Evolutionary conservation across 2,888 invertebrate species (phyloP).

Genomic region (Orchestes rusci): DNA sequence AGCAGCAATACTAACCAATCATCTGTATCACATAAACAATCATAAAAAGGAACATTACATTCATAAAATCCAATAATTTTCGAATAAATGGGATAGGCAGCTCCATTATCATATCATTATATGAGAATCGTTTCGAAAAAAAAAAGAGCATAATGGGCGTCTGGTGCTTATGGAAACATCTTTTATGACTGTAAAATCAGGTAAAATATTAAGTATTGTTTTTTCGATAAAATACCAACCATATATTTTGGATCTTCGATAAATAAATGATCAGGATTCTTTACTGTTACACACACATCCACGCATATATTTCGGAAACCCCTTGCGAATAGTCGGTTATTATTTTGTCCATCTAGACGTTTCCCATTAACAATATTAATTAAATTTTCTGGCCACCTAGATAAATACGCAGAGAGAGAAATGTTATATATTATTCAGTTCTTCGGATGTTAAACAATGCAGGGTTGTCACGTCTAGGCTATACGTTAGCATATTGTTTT

Average conservation of each 20-base stretch:
- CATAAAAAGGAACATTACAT: constrained; percentile 44
- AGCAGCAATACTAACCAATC: constrained; percentile 43
- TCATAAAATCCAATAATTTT: constrained; percentile 44
- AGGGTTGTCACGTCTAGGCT: too few relatives aligned
- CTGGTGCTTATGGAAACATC: constrained; percentile 17
- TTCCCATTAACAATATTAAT: constrained; percentile 41
- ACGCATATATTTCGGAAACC: constrained; percentile 29
- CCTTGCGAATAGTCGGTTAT: constrained; percentile 33
- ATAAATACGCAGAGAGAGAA: constrained; percentile 34
- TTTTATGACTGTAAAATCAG: constrained; percentile 18
- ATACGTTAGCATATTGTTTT: too few relatives aligned
- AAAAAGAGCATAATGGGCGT: constrained; percentile 25
- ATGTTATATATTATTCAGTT: constrained; percentile 29
- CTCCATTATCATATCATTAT: constrained; percentile 42
- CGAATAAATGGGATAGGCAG: constrained; percentile 41
- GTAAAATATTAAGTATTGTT: constrained; percentile 14
- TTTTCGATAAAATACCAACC: too few relatives aligned
- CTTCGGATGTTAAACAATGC: constrained; percentile 13
- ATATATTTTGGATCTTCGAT: background rate
- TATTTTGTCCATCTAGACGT: constrained; percentile 38
- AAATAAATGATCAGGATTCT: background rate
- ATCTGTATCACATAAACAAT: constrained; percentile 46
- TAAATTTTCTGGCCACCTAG: constrained; percentile 40
- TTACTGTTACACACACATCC: constrained; percentile 3
- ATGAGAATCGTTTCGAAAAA: constrained; percentile 25